Conservation (phyloP, 2,113 vertebrate genomes). For the Delphinus delphis region DNA sequence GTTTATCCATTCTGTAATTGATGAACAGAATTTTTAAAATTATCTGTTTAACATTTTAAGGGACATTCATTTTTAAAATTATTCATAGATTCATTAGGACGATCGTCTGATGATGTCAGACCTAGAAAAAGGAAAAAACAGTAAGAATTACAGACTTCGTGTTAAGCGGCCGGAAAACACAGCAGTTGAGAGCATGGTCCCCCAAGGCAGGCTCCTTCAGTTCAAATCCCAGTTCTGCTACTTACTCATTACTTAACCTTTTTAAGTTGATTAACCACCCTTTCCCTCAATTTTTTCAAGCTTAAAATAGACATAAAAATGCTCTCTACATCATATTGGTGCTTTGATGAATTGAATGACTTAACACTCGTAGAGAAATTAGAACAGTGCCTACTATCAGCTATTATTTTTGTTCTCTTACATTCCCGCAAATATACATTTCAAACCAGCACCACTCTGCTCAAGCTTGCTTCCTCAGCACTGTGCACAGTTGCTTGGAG, state of each 20-base stretch:
- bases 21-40: background rate
- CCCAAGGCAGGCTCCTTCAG: background rate
- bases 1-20: background rate
- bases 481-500: background rate
- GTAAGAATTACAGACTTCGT: background rate
- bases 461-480: background rate
- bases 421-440: background rate
- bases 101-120: background rate
- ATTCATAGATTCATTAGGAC: background rate
- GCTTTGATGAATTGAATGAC: background rate
- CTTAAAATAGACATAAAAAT: background rate
- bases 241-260: background rate
- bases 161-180: background rate
- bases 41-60: background rate
- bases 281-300: background rate
- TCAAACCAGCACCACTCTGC: background rate
- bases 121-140: background rate
- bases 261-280: background rate
- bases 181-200: fast-evolving
- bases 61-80: background rate
- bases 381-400: background rate
- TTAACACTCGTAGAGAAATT: background rate
- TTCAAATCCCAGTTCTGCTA: background rate
- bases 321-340: background rate
- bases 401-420: background rate